Evolutionary conservation across 2,113 vertebrate genomes (phyloP), one percentile per base, ranked within the genome.

Genomic region (Furnarius figulus): DNA sequence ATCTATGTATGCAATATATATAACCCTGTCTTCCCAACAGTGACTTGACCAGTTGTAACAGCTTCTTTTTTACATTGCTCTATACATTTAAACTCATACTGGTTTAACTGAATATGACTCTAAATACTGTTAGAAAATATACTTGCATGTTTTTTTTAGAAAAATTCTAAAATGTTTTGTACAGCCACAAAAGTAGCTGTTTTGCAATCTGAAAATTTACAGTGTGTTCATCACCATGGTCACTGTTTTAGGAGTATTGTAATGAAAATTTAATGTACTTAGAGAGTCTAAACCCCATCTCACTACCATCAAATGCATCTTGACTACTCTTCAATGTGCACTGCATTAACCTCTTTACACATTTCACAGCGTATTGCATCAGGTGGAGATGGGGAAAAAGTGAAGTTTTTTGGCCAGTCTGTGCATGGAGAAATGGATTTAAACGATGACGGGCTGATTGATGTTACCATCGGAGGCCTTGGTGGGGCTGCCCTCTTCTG

Each of bases 391-490:
- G 99, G 99, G 4, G 97, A 98, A 82, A 99, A 98, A 62, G 94
- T 99, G 83, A 99, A 99, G 89, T 99, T 99, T 97, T 99, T 99
- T 82, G 99, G 99, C 55, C 99, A 99, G 94, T 99, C 99, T 70
- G 99, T 99, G 73, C 99, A 99, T 8, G 99, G 99, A 85, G 98
- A 99, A 96, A 99, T 99, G 99, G 99, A 99, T 96, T 98, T 99
- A 35, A 99, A 99, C 16, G 96, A 98, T 15, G 99, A 99, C 1
- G 99, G 99, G 9, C 98, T 99, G 85, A 99, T 98, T 22, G 99
- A 99, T 89, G 98, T 99, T 59, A 99, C 99, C 35, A 99, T 99
- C 31, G 99, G 99, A 96, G 99, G 99, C 84, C 98, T 99, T 63
- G 99, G 99, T 82, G 99, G 99, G 55, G 99, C 99, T 58, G 98